Percentiles rank a stretch among this genome's conserved stretches.
These are phyloP conservation scores for Synanthedon vespiformis DNA, from an alignment of 2,888 invertebrate species.

Conservation along the genomic window DNA sequence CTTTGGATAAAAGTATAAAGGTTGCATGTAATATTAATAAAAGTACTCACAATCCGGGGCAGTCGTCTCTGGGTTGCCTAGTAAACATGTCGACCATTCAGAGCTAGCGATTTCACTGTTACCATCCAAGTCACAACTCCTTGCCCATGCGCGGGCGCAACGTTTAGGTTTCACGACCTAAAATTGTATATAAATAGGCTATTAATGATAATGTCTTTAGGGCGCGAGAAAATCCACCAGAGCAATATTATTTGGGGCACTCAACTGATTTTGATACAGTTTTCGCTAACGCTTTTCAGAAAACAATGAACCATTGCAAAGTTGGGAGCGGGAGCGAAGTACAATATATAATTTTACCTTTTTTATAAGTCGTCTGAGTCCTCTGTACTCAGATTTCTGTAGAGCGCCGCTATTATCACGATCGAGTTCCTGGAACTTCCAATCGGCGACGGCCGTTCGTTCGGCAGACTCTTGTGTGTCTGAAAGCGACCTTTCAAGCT, in stretches of 20 bases:
- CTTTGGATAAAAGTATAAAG: neutral
- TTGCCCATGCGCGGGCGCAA: slow-evolving; percentile 90
- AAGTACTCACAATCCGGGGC: slow-evolving; percentile 85
- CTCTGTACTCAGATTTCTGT: slow-evolving; percentile 85
- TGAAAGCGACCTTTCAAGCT: slow-evolving; percentile 70
- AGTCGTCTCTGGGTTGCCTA: slow-evolving; percentile 72
- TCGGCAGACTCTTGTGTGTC: slow-evolving; percentile 28
- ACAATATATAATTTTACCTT: slow-evolving; percentile 60
- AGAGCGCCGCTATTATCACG: slow-evolving; percentile 81
- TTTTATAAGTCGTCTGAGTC: slow-evolving; percentile 83
- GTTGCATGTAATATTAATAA: slow-evolving; percentile 1
- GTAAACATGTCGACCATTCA: slow-evolving; percentile 90
- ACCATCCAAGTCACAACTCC: slow-evolving; percentile 86
- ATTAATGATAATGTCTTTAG: too few relatives aligned
- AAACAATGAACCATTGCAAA: neutral
- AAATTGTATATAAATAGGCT: too few relatives aligned
- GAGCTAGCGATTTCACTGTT: slow-evolving; percentile 81
- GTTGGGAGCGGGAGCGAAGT: too few relatives aligned
- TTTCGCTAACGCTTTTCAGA: too few relatives aligned
- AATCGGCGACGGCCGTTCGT: slow-evolving; percentile 77
- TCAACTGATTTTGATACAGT: too few relatives aligned
- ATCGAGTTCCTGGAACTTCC: slow-evolving; percentile 92
- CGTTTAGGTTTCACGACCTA: slow-evolving; percentile 87
- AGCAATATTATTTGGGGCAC: neutral
- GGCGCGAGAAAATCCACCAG: neutral